Conservation (phyloP, 2,113 vertebrate species). For the human region DNA sequence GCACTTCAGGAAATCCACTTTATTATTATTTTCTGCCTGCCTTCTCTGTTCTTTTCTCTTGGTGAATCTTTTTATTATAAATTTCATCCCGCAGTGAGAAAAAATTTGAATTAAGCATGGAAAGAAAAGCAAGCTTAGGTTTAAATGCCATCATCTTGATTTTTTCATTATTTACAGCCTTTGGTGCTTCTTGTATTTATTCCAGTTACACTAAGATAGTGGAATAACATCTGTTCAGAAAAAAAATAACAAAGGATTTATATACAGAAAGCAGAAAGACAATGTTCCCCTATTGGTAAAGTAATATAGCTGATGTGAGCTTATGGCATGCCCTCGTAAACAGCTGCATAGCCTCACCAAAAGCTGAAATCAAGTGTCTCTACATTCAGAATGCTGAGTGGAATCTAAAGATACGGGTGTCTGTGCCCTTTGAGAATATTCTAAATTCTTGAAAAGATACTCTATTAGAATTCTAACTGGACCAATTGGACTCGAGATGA, state of each 20-base stretch:
- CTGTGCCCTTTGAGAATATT: not conserved
- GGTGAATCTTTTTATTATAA: conserved; percentile 40
- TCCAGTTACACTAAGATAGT: not conserved
- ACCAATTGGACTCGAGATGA: not conserved
- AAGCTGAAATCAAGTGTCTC: not conserved
- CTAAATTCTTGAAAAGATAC: not conserved
- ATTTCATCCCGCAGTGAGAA: conserved; percentile 39
- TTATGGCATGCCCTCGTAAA: not conserved
- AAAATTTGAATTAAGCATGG: conserved; percentile 16
- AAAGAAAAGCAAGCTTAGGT: conserved; percentile 28
- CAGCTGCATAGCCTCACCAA: not conserved
- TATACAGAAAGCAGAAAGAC: not conserved
- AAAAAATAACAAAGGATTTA: not conserved
- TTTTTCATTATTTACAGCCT: conserved; percentile 40
- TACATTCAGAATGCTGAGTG: too few relatives aligned
- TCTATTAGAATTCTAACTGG: not conserved
- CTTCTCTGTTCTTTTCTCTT: not conserved
- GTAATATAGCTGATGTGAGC: not conserved
- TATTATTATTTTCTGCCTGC: not conserved
- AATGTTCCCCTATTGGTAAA: not conserved
- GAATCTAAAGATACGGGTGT: not conserved
- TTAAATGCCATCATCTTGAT: conserved; percentile 18
- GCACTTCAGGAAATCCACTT: not conserved
- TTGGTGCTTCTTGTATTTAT: conserved; percentile 26
- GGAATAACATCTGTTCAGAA: conserved; percentile 1